Evolutionary conservation across 2,113 vertebrate genomes (phyloP).

Genomic region (Menidia beryllina): DNA sequence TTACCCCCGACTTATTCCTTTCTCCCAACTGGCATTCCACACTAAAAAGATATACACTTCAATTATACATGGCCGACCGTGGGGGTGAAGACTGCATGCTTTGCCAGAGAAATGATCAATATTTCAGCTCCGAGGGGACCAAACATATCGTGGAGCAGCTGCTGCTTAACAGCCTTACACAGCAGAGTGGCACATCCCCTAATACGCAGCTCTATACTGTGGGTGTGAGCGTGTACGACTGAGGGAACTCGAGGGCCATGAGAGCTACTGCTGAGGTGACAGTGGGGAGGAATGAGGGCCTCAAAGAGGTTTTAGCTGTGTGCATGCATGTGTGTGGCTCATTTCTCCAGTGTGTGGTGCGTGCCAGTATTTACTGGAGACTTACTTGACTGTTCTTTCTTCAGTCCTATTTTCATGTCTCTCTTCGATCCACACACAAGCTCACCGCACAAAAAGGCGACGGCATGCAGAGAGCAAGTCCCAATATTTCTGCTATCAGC

Average conservation of each 20-base stretch:
- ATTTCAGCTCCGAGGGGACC: conserved; percentile 73
- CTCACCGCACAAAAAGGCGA: neutral
- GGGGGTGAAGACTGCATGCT: conserved; percentile 43
- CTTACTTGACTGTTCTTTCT: conserved; percentile 40
- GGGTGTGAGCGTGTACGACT: conserved; percentile 29
- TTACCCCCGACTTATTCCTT: conserved; percentile 60
- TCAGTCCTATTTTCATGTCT: conserved; percentile 29
- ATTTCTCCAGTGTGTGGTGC: conserved; percentile 3
- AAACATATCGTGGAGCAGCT: conserved; percentile 74
- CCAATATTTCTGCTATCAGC: conserved; percentile 48
- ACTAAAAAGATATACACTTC: conserved; percentile 72
- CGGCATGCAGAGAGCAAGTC: conserved; percentile 15
- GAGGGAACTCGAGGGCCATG: conserved; percentile 47
- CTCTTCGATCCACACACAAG: conserved; percentile 17
- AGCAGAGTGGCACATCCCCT: conserved; percentile 58
- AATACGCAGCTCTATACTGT: conserved; percentile 52
- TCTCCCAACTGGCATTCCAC: conserved; percentile 59
- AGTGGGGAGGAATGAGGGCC: conserved; percentile 52
- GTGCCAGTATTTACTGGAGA: conserved; percentile 33
- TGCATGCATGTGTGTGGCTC: conserved; percentile 28
- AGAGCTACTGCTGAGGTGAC: conserved; percentile 53
- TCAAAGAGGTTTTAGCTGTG: conserved; percentile 37
- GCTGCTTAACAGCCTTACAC: conserved; percentile 77
- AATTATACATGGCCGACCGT: conserved; percentile 71
- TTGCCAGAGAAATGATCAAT: conserved; percentile 74